These are phyloP conservation scores for Eupelmus urozonus DNA, from an alignment of 2,888 invertebrate species.

Conservation along the genomic window DNA sequence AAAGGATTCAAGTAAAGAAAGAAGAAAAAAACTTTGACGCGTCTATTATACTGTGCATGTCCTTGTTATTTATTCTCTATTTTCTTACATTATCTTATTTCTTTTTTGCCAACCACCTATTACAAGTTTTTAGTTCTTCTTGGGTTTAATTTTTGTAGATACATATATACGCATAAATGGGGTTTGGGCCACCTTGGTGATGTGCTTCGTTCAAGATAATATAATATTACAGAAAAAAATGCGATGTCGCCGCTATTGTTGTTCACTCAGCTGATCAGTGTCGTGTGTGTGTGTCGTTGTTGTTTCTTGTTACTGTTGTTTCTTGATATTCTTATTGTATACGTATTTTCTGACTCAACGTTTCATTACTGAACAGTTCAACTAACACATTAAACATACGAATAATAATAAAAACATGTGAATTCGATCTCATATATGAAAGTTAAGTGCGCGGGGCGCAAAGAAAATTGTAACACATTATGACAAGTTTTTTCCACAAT, in stretches of 20 bases:
- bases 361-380: conserved; percentile 5
- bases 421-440: background rate
- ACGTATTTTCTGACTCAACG: conserved; percentile 6
- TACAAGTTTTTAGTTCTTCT: conserved; percentile 2
- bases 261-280: conserved; percentile 74
- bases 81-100: conserved; percentile 10
- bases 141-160: conserved; percentile 3
- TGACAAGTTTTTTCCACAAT: conserved; percentile 3
- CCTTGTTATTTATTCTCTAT: conserved; percentile 55
- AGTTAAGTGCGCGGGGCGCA: background rate
- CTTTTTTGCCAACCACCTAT: conserved; percentile 9
- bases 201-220: too few species aligned
- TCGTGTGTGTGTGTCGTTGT: conserved; percentile 68
- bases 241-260: conserved; percentile 70
- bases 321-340: conserved; percentile 37
- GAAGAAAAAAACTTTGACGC: conserved; percentile 57
- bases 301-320: conserved; percentile 51
- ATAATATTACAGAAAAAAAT: conserved; percentile 52
- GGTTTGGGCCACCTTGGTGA: conserved; percentile 27
- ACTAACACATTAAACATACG: background rate
- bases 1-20: conserved; percentile 50
- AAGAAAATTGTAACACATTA: conserved; percentile 37
- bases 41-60: conserved; percentile 62
- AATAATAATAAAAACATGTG: background rate
- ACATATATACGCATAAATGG: background rate